Percentiles rank a stretch among this genome's conserved stretches.
phyloP scores from a whole-genome alignment of 2,797 vertebrate genomes.

The Kryptopterus vitreolus region DNA sequence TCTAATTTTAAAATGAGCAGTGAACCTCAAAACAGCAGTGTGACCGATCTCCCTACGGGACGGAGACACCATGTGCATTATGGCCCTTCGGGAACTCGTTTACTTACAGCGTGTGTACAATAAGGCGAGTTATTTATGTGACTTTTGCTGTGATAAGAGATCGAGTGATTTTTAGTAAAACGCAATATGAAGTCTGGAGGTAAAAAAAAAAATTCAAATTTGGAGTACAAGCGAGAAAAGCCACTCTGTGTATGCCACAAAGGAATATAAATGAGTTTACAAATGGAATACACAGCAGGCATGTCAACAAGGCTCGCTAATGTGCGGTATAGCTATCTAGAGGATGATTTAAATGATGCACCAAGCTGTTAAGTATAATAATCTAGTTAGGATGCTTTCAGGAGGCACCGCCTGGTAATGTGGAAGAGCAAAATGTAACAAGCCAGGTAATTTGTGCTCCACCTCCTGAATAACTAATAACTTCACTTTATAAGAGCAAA shows the following conservation, averaged over 20 bases:
- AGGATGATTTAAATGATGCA: constrained; percentile 22
- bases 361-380: constrained; percentile 34
- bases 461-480: constrained; percentile 36
- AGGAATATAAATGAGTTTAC: constrained; percentile 20
- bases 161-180: not conserved
- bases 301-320: constrained; percentile 9
- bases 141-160: not conserved
- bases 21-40: constrained; percentile 59
- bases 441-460: constrained; percentile 15
- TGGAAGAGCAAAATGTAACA: constrained; percentile 27
- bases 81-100: constrained; percentile 25
- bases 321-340: constrained; percentile 24
- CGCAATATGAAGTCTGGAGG: not conserved
- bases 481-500: constrained; percentile 35
- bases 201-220: constrained; percentile 1
- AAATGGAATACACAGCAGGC: constrained; percentile 3
- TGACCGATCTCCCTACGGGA: constrained; percentile 54
- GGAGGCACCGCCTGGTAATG: not conserved
- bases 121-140: constrained; percentile 25
- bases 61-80: constrained; percentile 46
- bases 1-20: constrained; percentile 58
- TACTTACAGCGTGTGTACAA: constrained; percentile 21
- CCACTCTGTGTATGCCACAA: not conserved
- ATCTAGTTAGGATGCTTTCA: constrained; percentile 46
- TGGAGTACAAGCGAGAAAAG: not conserved